Evolutionary conservation across 2,888 invertebrate genomes (phyloP), one percentile per base, ranked within the genome.

Genomic region (Nyleta sp.): DNA sequence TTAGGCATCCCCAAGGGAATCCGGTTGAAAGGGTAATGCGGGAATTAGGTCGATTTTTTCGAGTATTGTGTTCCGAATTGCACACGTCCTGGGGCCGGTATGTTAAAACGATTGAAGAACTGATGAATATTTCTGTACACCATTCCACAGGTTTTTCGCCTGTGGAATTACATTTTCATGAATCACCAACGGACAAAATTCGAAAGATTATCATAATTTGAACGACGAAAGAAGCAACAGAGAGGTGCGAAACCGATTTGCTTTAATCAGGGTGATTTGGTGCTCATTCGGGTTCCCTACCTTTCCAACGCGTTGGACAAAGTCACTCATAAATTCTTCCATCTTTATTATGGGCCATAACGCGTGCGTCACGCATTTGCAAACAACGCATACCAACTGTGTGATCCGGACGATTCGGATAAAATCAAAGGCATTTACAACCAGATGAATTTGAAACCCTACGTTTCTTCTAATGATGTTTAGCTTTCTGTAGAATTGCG

Each of bases 1-100:
- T 53, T 5, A 4, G 35, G 17, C 83, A 83, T 42, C 83, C 84
- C 0, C 83, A 79, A 8, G 80, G 80, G 0, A 86, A 86, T 35
- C 80, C 81, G 0, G 65, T 75, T 0, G 83, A 85, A 53, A 7
- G 84, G 11, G 73, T 65, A 0, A 85, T 83, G 57, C 40, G 82
- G 5, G 85, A 85, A 10, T 7, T 80, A 0, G 72, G 70, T 2
- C 20, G 65, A 17, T 67, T 71, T 2, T 81, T 79, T 52, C 40
- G 81, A n/a, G 35, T n/a, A 1, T 53, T 35, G 8, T 52, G 52
- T 13, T 18, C 33, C 5, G 3, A 31, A 18, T 1, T 15, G 1
- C 33, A 52, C 18, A 18, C 52, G 0, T 52, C 52, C 10, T 52
- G 52, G 52, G 52, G 18, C 1, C 20, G 50, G 1, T 17, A 50